Conservation (phyloP, 1,140 invertebrate genomes). For the Drosophila orosa region DNA sequence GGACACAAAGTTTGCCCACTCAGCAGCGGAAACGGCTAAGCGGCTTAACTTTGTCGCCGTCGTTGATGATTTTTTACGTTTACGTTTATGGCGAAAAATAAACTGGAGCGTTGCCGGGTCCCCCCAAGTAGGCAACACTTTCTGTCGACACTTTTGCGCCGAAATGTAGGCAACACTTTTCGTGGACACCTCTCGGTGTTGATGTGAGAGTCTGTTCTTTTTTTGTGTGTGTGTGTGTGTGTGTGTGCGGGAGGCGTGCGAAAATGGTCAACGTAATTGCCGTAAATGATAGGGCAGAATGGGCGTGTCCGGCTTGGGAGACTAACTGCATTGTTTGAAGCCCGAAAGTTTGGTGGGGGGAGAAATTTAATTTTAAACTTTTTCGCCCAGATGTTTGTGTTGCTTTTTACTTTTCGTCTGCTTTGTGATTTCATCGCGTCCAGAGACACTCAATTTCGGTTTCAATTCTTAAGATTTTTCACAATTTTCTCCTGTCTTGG, state of each 20-base stretch:
- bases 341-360: conserved; percentile 31
- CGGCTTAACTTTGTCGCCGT: conserved; percentile 73
- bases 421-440: conserved; percentile 51
- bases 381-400: conserved; percentile 57
- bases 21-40: conserved; percentile 72
- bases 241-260: conserved; percentile 33
- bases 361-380: conserved; percentile 70
- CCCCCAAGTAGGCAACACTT: conserved; percentile 52
- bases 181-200: conserved; percentile 18
- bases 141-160: conserved; percentile 49
- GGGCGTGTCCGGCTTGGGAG: conserved; percentile 5
- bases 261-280: conserved; percentile 58
- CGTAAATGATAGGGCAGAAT: conserved; percentile 53
- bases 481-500: conserved; percentile 22
- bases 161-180: conserved; percentile 48
- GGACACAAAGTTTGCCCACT: conserved; percentile 71
- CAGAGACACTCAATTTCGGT: conserved; percentile 62
- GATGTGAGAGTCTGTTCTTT: not conserved
- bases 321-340: conserved; percentile 49
- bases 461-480: conserved; percentile 63
- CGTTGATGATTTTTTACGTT: conserved; percentile 66
- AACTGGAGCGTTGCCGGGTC: conserved; percentile 23
- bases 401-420: conserved; percentile 37
- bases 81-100: conserved; percentile 53
- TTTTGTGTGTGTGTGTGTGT: not conserved